Conservation (phyloP, 2,888 invertebrate genomes). For the Acrocyrtus sp. region DNA sequence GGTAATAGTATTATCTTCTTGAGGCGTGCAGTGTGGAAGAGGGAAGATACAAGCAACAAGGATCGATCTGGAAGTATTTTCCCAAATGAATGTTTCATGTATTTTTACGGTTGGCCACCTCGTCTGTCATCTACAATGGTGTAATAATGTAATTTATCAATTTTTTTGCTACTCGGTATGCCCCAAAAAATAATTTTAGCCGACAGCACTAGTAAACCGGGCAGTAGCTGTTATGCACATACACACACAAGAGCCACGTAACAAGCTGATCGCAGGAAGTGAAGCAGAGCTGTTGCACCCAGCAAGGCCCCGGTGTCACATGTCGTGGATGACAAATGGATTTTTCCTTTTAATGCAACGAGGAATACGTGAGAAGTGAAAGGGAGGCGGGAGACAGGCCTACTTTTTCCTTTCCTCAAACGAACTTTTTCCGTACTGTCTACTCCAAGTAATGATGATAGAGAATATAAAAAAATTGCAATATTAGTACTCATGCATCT, state of each 20-base stretch:
- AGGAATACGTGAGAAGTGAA: not conserved
- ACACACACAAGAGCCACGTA: not conserved
- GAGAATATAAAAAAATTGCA: no score
- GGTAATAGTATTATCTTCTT: no score
- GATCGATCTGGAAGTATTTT: no score
- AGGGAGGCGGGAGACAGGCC: not conserved
- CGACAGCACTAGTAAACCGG: not conserved
- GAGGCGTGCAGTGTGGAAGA: no score
- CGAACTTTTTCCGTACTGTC: not conserved
- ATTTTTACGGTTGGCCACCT: not conserved
- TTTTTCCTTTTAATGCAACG: slow-evolving; percentile 12
- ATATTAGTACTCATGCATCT: no score
- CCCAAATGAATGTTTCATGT: not conserved
- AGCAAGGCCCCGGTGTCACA: slow-evolving; percentile 18
- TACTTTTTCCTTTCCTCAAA: no score
- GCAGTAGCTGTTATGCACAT: not conserved
- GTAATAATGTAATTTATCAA: slow-evolving; percentile 12
- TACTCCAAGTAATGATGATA: no score
- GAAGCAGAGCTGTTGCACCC: not conserved
- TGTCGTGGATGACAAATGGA: slow-evolving; percentile 32
- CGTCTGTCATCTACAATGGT: not conserved
- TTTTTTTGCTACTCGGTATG: not conserved
- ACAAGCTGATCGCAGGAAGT: not conserved
- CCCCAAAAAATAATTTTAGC: not conserved
- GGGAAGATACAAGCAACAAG: no score